Conservation (phyloP, 2,113 vertebrate species). For the Corydoras sp. region DNA sequence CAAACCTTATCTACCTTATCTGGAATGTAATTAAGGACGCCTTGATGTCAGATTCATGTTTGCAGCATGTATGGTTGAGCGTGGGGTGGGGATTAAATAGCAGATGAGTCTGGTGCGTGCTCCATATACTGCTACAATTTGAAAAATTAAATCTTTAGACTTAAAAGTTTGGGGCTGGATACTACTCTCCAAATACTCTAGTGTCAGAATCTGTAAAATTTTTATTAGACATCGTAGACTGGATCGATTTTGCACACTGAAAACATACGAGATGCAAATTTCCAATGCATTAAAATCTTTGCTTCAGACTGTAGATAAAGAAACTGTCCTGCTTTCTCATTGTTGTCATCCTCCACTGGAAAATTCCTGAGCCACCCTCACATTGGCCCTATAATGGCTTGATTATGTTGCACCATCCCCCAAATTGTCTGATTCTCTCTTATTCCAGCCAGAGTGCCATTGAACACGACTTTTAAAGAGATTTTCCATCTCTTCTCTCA, state of each 20-base stretch:
- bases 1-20: background rate
- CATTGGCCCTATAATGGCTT: slow-evolving; percentile 53
- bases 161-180: too few relatives aligned
- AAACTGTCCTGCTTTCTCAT: slow-evolving; percentile 42
- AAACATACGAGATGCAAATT: background rate
- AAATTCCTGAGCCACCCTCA: slow-evolving; percentile 59
- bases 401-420: slow-evolving; percentile 48
- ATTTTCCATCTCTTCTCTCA: slow-evolving; percentile 15
- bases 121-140: too few relatives aligned
- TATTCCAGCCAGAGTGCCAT: background rate
- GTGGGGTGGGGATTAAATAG: slow-evolving; percentile 40
- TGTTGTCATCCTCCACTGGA: slow-evolving; percentile 54
- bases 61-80: slow-evolving; percentile 34
- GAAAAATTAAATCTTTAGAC: too few relatives aligned
- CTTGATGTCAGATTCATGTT: background rate
- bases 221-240: too few relatives aligned
- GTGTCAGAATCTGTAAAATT: too few relatives aligned
- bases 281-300: slow-evolving; percentile 20
- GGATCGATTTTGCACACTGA: too few relatives aligned
- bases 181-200: background rate
- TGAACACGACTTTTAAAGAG: slow-evolving; percentile 1
- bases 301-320: slow-evolving; percentile 28
- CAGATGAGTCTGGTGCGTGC: slow-evolving; percentile 50
- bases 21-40: slow-evolving; percentile 23
- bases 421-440: slow-evolving; percentile 13